Evolutionary conservation across 2,888 invertebrate species (phyloP), one percentile per base, ranked within the genome.

Genomic region (Selenia dentaria): DNA sequence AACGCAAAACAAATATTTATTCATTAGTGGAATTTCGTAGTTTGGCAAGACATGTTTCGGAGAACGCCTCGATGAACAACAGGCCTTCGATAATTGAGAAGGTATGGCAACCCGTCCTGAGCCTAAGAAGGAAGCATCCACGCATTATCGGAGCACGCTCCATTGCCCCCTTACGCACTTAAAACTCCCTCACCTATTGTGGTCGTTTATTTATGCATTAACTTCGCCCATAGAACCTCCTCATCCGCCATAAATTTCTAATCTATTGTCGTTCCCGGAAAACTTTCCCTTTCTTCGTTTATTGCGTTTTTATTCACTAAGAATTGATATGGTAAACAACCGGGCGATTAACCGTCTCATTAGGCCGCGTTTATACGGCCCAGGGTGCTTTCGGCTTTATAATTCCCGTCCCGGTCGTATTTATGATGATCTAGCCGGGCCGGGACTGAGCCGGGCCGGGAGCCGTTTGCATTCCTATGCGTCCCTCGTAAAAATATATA

Each of bases 161-260:
- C 22, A 35, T 37, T 41, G 41, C 31, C 38, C 35, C 41, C 47
- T 33, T 33, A 46, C 36, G 40, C 37, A 35, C 43, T 43, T 37
- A 48, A 48, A 47, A 47, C 47, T 35, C 38, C 47, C 60, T 46
- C 69, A 67, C 79, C 79, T 73, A 82, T 83, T 83, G 84, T 84
- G 79, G 74, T 81, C 79, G 77, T 79, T 80, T 87, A 88, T 87
- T 86, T 87, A 87, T 87, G 85, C 79, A 82, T 84, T 83, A 85
- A 87, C 79, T 88, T 88, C 78, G 62, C 72, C 85, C 82, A 86
- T 88, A 83, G 79, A 79, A 74, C 78, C 72, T 70, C 68, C 70
- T 67, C 64, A 62, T 16, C 20, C 45, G 28, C 67, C 50, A 74
- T 72, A 76, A 78, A 79, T 76, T 68, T 67, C 58, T 62, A 62